Conservation (phyloP, 2,797 vertebrate species). For the Ceyx erithaca region DNA sequence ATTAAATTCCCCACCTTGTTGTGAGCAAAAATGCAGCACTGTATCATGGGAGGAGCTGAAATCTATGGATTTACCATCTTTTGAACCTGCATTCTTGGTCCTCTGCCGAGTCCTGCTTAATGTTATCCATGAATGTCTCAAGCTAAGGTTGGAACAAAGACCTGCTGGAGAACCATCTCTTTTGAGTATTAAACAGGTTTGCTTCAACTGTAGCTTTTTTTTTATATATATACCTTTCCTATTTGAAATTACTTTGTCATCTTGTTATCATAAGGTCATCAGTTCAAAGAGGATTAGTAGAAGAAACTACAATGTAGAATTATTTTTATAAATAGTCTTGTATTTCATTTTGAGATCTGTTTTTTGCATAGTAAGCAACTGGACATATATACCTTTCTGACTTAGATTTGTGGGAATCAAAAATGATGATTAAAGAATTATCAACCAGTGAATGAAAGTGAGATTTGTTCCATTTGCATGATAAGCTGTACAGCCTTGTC, state of each 20-base stretch:
- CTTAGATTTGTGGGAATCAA: neutral
- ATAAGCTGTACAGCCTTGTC: neutral
- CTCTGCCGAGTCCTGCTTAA: slow-evolving; percentile 96
- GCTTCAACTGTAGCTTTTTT: slow-evolving; percentile 4
- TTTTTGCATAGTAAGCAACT: neutral
- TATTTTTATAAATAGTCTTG: neutral
- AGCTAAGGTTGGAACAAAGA: slow-evolving; percentile 94
- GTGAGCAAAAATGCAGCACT: slow-evolving; percentile 84
- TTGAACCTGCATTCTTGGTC: slow-evolving; percentile 94
- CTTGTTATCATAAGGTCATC: neutral
- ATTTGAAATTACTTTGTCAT: neutral
- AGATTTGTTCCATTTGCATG: neutral
- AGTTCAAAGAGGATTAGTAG: neutral
- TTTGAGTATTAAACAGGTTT: slow-evolving; percentile 98
- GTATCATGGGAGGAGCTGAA: slow-evolving; percentile 92
- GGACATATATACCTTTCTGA: neutral
- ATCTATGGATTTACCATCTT: slow-evolving; percentile 97
- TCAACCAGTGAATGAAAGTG: neutral
- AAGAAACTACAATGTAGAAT: neutral
- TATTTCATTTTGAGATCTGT: neutral
- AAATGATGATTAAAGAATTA: neutral
- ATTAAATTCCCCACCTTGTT: slow-evolving; percentile 75
- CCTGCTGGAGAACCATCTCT: slow-evolving; percentile 97
- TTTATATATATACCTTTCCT: neutral
- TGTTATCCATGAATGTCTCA: slow-evolving; percentile 98